Conservation (phyloP, 1,140 invertebrate genomes). For the Pogonomyrmex californicus region DNA sequence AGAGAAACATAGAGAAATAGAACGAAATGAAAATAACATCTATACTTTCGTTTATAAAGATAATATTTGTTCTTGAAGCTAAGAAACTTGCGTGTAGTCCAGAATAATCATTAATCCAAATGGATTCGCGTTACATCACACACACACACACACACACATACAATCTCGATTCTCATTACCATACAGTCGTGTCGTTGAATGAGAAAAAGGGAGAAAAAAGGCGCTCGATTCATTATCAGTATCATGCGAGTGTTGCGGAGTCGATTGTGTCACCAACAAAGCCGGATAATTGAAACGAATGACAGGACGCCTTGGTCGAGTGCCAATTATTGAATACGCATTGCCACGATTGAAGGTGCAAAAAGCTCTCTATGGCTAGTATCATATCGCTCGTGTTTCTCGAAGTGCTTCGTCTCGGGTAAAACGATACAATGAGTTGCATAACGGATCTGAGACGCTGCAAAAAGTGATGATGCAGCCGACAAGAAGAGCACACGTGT, state of each 20-base stretch:
- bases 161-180: slow-evolving; percentile 17
- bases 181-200: background rate
- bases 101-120: slow-evolving; percentile 29
- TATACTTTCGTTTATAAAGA: background rate
- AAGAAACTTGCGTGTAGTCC: background rate
- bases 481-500: background rate
- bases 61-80: slow-evolving; percentile 12
- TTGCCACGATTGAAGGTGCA: background rate
- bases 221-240: slow-evolving; percentile 9
- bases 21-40: background rate
- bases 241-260: slow-evolving; percentile 11
- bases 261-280: slow-evolving; percentile 41
- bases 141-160: background rate
- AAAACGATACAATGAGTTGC: slow-evolving; percentile 45
- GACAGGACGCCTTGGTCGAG: slow-evolving; percentile 55
- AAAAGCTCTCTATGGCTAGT: slow-evolving; percentile 28
- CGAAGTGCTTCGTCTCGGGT: slow-evolving; percentile 9
- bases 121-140: background rate
- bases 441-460: slow-evolving; percentile 23
- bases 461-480: slow-evolving; percentile 34
- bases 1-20: background rate
- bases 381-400: slow-evolving; percentile 12
- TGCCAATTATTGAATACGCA: slow-evolving; percentile 65
- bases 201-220: background rate
- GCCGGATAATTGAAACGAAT: slow-evolving; percentile 54